Evolutionary conservation across 2,797 vertebrate species (phyloP).

Genomic region (Prunella strophiata): DNA sequence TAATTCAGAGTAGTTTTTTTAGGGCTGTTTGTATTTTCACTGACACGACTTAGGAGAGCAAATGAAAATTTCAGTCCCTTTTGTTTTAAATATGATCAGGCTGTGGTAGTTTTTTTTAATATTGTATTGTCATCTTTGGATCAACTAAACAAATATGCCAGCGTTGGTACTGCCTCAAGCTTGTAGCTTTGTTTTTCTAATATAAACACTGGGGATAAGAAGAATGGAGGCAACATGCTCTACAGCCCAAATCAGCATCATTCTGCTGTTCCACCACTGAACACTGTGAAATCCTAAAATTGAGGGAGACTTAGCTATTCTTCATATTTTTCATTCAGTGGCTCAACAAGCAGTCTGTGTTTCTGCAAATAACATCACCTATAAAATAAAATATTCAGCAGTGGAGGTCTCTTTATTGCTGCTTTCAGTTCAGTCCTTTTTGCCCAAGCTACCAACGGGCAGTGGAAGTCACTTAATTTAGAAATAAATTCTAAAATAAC

Average conservation of each 20-base stretch:
- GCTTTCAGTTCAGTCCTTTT: not conserved
- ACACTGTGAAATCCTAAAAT: not conserved
- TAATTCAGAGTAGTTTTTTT: not conserved
- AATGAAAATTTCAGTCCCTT: not conserved
- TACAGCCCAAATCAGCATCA: not conserved
- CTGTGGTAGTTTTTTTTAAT: not conserved
- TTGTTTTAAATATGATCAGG: not conserved
- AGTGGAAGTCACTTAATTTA: not conserved
- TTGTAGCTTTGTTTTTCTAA: not conserved
- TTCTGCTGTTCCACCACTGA: not conserved
- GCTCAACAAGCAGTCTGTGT: not conserved
- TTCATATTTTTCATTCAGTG: not conserved
- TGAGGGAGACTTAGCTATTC: not conserved
- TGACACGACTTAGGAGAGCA: not conserved
- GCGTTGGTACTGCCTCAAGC: not conserved
- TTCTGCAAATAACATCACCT: not conserved
- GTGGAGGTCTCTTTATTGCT: not conserved
- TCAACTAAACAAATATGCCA: not conserved
- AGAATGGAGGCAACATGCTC: not conserved
- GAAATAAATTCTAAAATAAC: not conserved
- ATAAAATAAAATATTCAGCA: not conserved
- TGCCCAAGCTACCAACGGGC: not conserved
- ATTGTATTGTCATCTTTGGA: not conserved
- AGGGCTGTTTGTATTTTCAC: not conserved
- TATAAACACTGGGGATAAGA: not conserved